Base-by-base conservation (phyloP, 2,888 invertebrate genomes). In the Chymomyza amoena region DNA sequence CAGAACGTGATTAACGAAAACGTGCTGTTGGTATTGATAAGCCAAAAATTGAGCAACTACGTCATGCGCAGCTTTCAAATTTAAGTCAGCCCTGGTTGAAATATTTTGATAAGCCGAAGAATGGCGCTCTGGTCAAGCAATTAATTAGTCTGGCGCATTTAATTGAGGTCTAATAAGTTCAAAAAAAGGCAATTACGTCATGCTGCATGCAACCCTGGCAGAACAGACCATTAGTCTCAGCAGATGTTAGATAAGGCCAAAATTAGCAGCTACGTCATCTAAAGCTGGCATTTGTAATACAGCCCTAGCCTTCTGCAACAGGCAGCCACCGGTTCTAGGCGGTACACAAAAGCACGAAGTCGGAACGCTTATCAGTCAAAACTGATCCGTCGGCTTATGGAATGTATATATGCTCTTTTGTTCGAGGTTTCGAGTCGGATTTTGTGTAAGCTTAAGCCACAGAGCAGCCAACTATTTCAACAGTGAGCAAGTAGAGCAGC, bases 371-470 rank as follows among this genome's bases (percentile, higher is more conserved):
- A 66, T 61, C 66, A 18, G 39, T 45, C 39, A 45, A 45, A 45
- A 45, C 39, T 45, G 67, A 65, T 61, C 63, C 73, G 66, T 69
- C 81, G 69, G 83, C 87, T 84, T 84, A 86, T 69, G 68, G 70
- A 52, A 66, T 45, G 39, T 13, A 36, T 69, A 63, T 67, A 9
- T 69, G 80, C 70, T 13, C 85, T 84, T 84, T 84, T 84, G 83
- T 84, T 84, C 87, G 83, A 84, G 87, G 83, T 69, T 84, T 84
- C 83, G 64, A 77, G 85, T 79, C 75, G 83, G 80, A 82, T 70
- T 70, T 77, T 70, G 78, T 18, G 3, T 16, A 70, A 69, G 32
- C 32, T 32, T 32, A 3, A 75, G 28, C n/a, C 68, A 68, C 50
- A 66, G 75, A 71, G 64, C 73, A 80, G 75, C 73, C 71, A 69